phyloP scores from a whole-genome alignment of 2,888 invertebrate genomes.

The Panzeria rudis region DNA sequence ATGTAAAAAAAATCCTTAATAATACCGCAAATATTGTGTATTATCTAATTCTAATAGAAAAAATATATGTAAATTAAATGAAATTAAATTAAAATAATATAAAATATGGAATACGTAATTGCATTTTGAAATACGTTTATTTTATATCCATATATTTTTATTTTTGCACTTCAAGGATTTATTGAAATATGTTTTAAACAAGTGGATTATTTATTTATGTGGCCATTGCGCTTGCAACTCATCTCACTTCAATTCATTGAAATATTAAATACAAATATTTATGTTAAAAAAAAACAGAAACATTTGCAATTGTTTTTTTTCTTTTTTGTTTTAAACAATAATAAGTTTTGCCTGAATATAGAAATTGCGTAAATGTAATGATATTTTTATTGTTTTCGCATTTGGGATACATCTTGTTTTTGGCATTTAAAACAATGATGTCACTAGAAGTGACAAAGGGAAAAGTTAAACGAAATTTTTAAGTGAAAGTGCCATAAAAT shows the following conservation, averaged over 20 bases:
- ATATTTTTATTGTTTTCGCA: neutral
- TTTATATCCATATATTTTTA: neutral
- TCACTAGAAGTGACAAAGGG: neutral
- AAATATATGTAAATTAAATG: neutral
- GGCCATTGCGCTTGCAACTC: slow-evolving; percentile 29
- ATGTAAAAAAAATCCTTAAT: neutral
- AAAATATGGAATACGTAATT: neutral
- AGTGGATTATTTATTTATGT: slow-evolving; percentile 32
- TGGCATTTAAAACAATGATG: neutral
- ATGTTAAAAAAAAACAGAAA: neutral
- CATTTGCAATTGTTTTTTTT: neutral
- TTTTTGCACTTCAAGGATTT: slow-evolving; percentile 29
- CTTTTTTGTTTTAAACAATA: neutral
- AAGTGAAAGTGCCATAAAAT: neutral
- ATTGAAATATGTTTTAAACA: slow-evolving; percentile 29
- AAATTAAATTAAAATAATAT: neutral
- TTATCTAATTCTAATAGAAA: neutral
- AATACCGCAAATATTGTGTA: neutral
- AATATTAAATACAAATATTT: slow-evolving; percentile 41
- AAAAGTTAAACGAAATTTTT: neutral
- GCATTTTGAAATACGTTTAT: neutral
- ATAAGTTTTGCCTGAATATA: neutral
- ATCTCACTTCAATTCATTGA: slow-evolving; percentile 7
- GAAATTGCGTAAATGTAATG: neutral
- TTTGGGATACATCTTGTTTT: neutral